A percentile compares a stretch with the other conserved stretches of the same genome.
phyloP scores from a whole-genome alignment of 2,113 vertebrate species.

The Lonchura striata region DNA sequence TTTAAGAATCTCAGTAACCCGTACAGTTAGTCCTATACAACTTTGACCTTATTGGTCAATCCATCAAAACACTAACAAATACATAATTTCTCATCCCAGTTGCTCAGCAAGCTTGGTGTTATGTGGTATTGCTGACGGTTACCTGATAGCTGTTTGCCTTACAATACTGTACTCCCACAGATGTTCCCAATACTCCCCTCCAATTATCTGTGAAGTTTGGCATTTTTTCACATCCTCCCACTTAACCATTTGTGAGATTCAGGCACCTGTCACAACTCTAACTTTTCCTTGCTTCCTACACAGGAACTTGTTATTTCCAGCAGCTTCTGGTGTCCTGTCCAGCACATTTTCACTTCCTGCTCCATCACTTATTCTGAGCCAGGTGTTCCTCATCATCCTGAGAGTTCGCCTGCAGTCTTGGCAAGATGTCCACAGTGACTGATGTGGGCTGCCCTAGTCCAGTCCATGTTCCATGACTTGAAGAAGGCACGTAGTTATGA shows the following conservation, averaged over 20 bases:
- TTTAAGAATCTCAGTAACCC: too few species aligned
- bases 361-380: not conserved
- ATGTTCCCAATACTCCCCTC: not conserved
- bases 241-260: not conserved
- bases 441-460: not conserved
- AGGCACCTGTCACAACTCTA: not conserved
- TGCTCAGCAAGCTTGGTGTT: not conserved
- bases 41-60: too few species aligned
- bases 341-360: not conserved
- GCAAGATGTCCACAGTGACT: not conserved
- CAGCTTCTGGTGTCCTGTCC: not conserved
- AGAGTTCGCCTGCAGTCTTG: not conserved
- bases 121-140: not conserved
- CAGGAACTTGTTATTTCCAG: not conserved
- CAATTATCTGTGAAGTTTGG: not conserved
- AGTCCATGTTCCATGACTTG: not conserved
- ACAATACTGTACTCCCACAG: not conserved
- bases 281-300: not conserved
- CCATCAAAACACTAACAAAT: not conserved
- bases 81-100: not conserved
- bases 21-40: too few species aligned
- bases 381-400: not conserved
- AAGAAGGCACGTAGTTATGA: accelerated
- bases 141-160: not conserved
- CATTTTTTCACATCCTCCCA: not conserved